phyloP scores from a whole-genome alignment of 1,140 invertebrate species.

The Nasonia giraulti region DNA sequence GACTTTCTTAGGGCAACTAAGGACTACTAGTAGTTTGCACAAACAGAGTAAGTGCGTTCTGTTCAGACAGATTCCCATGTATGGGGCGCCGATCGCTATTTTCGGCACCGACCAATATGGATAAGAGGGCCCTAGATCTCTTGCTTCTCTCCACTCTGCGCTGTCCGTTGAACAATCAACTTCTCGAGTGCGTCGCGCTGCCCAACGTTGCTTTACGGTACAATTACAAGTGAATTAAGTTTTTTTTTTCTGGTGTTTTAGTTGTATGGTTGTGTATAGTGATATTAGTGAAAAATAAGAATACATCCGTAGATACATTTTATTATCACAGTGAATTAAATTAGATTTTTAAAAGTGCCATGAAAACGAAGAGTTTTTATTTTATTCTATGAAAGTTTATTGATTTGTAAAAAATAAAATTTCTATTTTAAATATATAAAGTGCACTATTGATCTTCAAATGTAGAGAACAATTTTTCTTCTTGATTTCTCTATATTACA shows the following conservation, averaged over 20 bases:
- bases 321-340: too few species aligned
- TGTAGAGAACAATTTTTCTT: too few species aligned
- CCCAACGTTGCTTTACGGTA: slow-evolving; percentile 32
- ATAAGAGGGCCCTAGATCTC: slow-evolving; percentile 68
- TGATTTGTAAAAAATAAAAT: too few species aligned
- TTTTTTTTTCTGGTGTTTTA: neutral
- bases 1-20: slow-evolving; percentile 65
- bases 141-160: slow-evolving; percentile 66
- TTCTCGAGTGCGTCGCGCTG: slow-evolving; percentile 24
- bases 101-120: slow-evolving; percentile 69
- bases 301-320: too few species aligned
- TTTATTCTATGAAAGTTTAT: too few species aligned
- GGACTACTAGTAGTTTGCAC: slow-evolving; percentile 58
- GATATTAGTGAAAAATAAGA: too few species aligned
- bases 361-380: too few species aligned
- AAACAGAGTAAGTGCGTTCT: slow-evolving; percentile 43
- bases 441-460: too few species aligned
- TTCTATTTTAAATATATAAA: too few species aligned
- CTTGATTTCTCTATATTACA: too few species aligned
- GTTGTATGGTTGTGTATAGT: too few species aligned
- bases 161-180: slow-evolving; percentile 53
- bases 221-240: neutral
- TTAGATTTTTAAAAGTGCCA: too few species aligned
- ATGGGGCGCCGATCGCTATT: slow-evolving; percentile 69
- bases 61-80: slow-evolving; percentile 66